Base-by-base conservation (phyloP, 2,888 invertebrate species). In the Gryllus longicercus region DNA sequence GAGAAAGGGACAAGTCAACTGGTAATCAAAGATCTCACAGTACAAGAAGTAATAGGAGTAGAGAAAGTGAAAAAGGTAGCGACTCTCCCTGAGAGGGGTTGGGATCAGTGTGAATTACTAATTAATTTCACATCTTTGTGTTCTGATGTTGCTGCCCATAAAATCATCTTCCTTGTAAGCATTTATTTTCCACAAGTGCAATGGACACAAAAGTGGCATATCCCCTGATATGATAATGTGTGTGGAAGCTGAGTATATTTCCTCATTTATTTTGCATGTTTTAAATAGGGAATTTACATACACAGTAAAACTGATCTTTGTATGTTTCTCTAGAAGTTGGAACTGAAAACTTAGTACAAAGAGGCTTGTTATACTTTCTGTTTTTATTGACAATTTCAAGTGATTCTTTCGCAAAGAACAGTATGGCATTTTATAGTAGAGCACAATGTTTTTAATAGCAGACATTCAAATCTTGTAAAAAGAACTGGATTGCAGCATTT, bases 31-130 rank as follows among this genome's bases (percentile, higher is more conserved):
- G 80, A 74, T 78, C 80, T 8, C 77, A 77, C 49, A n/a, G 76
- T 76, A 51, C 77, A 74, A 51, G 80, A 50, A 78, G 78, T 75
- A 75, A 75, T 38, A 80, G 77, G 51, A 75, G 12, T 78, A 80
- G 80, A 78, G 77, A 78, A 50, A 79, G 77, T 79, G 79, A 79
- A 5, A 79, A 75, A 25, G 75, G 75, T 38, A 77, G 75, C 38
- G 75, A 78, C 50, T 78, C 80, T 8, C 51, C 80, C 16, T 80
- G 21, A 79, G 18, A 50, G 74, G 74, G 50, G 25, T 11, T 63
- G 50, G 74, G n/a, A 74, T 74, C 38, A 50, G 74, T 78, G n/a
- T 78, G 25, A 51, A 78, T 74, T n/a, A 51, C 23, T 23, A 78
- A 63, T 63, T 21, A 78, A 63, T 50, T 51, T 21, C 51, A 51